Conservation (phyloP, 2,797 vertebrate genomes). For the Picus viridis region DNA sequence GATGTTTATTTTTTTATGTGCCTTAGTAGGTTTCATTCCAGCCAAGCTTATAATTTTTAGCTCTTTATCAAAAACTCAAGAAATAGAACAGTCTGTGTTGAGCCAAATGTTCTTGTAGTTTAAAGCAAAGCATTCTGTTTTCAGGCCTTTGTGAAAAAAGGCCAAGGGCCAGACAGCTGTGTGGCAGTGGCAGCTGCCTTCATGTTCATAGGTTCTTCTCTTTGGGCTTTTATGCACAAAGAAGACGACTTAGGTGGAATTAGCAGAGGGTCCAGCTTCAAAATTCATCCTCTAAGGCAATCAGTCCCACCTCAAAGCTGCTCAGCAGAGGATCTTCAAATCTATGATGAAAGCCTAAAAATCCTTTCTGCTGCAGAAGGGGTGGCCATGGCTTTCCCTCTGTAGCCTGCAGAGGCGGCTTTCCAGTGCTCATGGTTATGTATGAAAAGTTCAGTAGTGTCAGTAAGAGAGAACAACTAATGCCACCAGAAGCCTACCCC, state of each 20-base stretch:
- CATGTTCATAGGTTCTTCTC: background rate
- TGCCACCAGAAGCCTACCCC: background rate
- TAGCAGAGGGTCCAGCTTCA: background rate
- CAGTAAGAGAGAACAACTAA: background rate
- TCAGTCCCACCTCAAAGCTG: background rate
- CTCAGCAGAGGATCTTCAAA: background rate
- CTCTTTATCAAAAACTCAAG: constrained; percentile 25
- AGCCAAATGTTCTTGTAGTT: background rate
- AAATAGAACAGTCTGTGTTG: background rate
- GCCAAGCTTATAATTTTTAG: constrained; percentile 14
- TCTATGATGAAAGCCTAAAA: background rate
- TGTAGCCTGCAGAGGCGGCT: background rate
- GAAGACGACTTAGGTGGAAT: background rate
- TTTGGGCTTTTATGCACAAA: background rate
- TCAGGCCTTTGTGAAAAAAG: background rate
- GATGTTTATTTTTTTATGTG: constrained; percentile 15
- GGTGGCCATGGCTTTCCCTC: background rate
- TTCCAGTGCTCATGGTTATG: background rate
- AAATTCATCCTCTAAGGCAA: background rate
- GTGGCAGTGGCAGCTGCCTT: background rate
- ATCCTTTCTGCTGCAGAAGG: background rate
- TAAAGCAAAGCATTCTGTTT: constrained; percentile 24
- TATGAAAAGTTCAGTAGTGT: background rate
- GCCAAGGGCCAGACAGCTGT: background rate
- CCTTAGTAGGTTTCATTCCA: constrained; percentile 5